These are phyloP conservation scores for Ctenopoma multispine DNA, from an alignment of 2,797 vertebrate species.

Conservation along the genomic window DNA sequence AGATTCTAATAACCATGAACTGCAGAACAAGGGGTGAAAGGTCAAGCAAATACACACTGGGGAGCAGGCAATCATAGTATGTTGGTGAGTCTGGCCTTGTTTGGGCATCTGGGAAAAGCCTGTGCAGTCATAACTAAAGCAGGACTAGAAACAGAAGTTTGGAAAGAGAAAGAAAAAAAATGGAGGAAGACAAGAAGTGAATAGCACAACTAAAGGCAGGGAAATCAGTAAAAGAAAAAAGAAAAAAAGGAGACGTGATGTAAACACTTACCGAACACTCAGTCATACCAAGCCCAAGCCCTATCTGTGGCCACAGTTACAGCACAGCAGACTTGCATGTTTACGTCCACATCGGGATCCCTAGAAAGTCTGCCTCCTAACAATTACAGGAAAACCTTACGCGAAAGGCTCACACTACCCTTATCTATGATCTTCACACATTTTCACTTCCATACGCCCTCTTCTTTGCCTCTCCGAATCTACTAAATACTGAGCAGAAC, in stretches of 20 bases:
- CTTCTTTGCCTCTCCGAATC: conserved; percentile 49
- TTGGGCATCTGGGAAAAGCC: conserved; percentile 76
- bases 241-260: conserved; percentile 19
- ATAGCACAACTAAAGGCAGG: conserved; percentile 11
- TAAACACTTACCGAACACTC: conserved; percentile 68
- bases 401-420: conserved; percentile 48
- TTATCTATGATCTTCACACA: conserved; percentile 57
- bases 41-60: conserved; percentile 48
- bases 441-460: conserved; percentile 52
- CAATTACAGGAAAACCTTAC: conserved; percentile 76
- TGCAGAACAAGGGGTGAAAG: conserved; percentile 19
- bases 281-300: conserved; percentile 58
- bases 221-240: conserved; percentile 7
- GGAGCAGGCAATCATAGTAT: conserved; percentile 50
- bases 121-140: conserved; percentile 40
- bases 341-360: conserved; percentile 63
- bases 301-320: conserved; percentile 34
- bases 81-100: conserved; percentile 74
- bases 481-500: conserved; percentile 49
- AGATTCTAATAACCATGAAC: conserved; percentile 35
- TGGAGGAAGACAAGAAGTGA: conserved; percentile 5
- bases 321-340: conserved; percentile 58
- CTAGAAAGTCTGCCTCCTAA: conserved; percentile 69
- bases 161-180: conserved; percentile 22
- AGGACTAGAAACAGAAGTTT: conserved; percentile 46